A percentile compares a stretch with the other conserved stretches of the same genome.
Evolutionary conservation across 2,888 invertebrate genomes (phyloP).

Genomic region (Palloptera scutellata): DNA sequence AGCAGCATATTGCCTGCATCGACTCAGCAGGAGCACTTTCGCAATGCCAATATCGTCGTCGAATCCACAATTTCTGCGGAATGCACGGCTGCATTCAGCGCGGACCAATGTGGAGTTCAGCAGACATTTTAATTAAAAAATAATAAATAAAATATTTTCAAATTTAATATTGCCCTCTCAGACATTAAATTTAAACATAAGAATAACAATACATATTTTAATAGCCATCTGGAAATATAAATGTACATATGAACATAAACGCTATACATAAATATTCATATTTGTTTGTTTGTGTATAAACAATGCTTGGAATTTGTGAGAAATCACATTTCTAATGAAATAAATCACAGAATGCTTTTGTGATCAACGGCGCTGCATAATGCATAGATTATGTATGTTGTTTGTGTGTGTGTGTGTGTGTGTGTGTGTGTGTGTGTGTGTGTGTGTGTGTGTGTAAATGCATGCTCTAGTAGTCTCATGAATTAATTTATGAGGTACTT

Average conservation of each 20-base stretch:
- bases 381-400: neutral
- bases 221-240: too few species aligned
- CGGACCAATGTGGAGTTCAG: conserved; percentile 45
- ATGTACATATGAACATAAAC: too few species aligned
- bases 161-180: neutral
- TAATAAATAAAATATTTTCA: conserved; percentile 1
- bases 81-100: conserved; percentile 43
- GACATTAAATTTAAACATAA: too few species aligned
- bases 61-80: conserved; percentile 42
- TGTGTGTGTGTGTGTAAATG: conserved; percentile 8
- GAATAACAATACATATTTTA: too few species aligned
- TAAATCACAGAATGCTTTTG: conserved; percentile 3
- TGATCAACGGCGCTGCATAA: neutral
- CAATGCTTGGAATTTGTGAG: too few species aligned
- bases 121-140: neutral
- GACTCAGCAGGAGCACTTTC: conserved; percentile 24
- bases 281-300: too few species aligned
- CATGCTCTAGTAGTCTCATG: neutral
- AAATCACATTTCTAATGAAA: neutral
- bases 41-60: conserved; percentile 46
- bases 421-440: neutral
- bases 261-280: too few species aligned
- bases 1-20: conserved; percentile 37
- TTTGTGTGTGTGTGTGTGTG: neutral
- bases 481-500: conserved; percentile 18